Evolutionary conservation across 2,888 invertebrate genomes (phyloP), one percentile per base, ranked within the genome.

Genomic region (Parnassius apollo): DNA sequence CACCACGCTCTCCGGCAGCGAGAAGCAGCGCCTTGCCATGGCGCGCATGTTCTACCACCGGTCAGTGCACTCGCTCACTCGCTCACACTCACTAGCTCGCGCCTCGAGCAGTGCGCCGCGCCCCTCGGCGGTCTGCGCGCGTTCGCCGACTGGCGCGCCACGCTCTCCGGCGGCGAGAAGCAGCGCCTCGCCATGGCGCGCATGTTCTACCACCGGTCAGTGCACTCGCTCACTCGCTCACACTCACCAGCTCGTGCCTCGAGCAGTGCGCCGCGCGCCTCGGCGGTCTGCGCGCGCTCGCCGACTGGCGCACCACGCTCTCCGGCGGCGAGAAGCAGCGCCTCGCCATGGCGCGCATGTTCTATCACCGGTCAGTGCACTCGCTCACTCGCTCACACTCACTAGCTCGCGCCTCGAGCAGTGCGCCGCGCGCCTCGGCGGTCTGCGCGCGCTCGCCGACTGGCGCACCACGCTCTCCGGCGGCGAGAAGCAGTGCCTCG

Each of bases 261-360:
- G 95, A 95, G 74, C 95, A 96, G 75, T 96, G 97, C 74, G 95
- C 97, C 0, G 93, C 81, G 61, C 88, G 98, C 2, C 98, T 98
- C 81, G 97, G 98, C 52, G 97, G 98, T 0, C 97, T 98, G 69
- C 94, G 96, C 72, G 95, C 96, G 2, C 92, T 94, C 12, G 93
- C 96, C 51, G 99, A 99, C 86, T 99, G 99, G 99, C 96, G 98
- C 77, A 97, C 98, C 79, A 97, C 98, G 65, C 92, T 99, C 48
- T 98, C 98, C 0, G 99, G 99, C 0, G 99, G 99, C 0, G 99
- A 99, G 87, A 98, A 98, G 85, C 99, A 99, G 85, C 88, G 99
- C 68, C 95, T 99, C 93, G 98, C 98, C 2, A 96, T 99, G 91
- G 98, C 98, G 0, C 92, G 99, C 67, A 93, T 99, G 71, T 98